Conservation (phyloP, 2,797 vertebrate species). For the Gadopsis bispinosus region DNA sequence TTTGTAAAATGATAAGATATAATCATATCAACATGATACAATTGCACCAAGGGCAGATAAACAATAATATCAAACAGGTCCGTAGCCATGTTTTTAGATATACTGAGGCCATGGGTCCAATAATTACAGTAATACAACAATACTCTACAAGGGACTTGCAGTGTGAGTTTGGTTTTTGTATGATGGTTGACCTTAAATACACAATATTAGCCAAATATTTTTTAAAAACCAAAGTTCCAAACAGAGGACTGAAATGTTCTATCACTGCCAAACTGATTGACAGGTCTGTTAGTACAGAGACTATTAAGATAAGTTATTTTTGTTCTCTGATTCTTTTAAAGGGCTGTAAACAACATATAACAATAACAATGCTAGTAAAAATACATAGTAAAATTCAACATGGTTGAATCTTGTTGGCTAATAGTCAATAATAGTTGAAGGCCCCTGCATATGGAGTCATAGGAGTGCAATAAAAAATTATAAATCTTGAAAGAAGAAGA, state of each 20-base stretch:
- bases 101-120: background rate
- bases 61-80: constrained; percentile 1
- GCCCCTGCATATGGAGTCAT: too few relatives aligned
- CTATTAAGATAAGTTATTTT: background rate
- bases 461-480: too few relatives aligned
- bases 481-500: too few relatives aligned
- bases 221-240: too few relatives aligned
- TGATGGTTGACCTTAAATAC: background rate
- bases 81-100: background rate
- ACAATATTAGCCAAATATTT: background rate
- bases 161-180: background rate
- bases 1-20: too few relatives aligned
- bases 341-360: background rate
- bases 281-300: too few relatives aligned
- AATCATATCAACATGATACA: too few relatives aligned
- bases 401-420: background rate
- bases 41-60: too few relatives aligned
- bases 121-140: background rate
- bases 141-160: too few relatives aligned
- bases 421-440: too few relatives aligned
- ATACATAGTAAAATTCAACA: background rate
- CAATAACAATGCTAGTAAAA: background rate
- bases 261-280: background rate
- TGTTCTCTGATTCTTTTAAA: background rate
- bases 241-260: background rate